A percentile compares a stretch with the other conserved stretches of the same genome.
These are phyloP conservation scores for Selene dorsalis DNA, from an alignment of 2,797 vertebrate genomes.

Conservation along the genomic window DNA sequence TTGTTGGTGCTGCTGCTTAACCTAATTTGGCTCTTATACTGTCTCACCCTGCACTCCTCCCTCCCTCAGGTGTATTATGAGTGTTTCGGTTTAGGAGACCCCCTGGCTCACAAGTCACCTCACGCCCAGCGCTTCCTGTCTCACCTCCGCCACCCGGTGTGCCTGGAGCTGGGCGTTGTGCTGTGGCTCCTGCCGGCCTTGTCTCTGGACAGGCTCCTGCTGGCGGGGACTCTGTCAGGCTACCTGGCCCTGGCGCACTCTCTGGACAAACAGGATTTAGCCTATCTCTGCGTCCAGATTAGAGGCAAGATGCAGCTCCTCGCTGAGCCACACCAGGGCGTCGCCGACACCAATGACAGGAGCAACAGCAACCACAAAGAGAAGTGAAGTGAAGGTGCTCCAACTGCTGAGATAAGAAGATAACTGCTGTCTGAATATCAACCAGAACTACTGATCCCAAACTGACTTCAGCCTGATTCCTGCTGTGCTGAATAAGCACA, in stretches of 20 bases:
- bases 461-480: background rate
- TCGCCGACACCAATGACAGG: background rate
- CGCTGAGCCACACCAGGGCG: conserved; percentile 59
- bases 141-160: conserved; percentile 92
- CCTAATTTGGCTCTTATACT: background rate
- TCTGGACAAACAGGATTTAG: conserved; percentile 90
- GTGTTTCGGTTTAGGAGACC: conserved; percentile 88
- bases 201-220: conserved; percentile 89
- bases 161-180: conserved; percentile 88
- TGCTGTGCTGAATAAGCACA: conserved; percentile 18
- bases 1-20: conserved; percentile 4
- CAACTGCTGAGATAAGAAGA: background rate
- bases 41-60: background rate
- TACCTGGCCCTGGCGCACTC: conserved; percentile 89
- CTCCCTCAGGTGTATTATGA: conserved; percentile 89
- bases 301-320: conserved; percentile 86
- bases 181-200: conserved; percentile 91
- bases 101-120: conserved; percentile 86
- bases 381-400: conserved; percentile 53
- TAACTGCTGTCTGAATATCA: conserved; percentile 7
- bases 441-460: conserved; percentile 3
- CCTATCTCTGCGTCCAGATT: conserved; percentile 87
- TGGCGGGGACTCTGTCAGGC: conserved; percentile 84
- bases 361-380: conserved; percentile 57
- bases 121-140: conserved; percentile 86